These are phyloP conservation scores for Rotaria macrura DNA, from an alignment of 2,888 invertebrate species.

Conservation along the genomic window DNA sequence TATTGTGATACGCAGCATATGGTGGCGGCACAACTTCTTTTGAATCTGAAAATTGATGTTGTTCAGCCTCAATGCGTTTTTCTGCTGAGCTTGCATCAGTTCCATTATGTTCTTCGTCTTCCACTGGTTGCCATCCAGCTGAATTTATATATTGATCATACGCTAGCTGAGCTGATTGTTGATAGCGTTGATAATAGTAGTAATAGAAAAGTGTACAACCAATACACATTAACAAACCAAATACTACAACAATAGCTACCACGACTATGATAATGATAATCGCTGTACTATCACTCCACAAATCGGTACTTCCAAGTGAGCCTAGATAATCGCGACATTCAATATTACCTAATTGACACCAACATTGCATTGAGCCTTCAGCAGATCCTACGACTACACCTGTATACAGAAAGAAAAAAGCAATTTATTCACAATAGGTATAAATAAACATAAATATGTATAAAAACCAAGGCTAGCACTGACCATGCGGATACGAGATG, in stretches of 20 bases:
- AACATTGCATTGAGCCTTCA: neutral
- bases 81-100: neutral
- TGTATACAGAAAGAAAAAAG: neutral
- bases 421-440: no score
- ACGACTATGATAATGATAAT: neutral
- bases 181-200: neutral
- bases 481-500: neutral
- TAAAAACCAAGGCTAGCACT: no score
- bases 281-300: neutral
- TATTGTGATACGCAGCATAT: neutral
- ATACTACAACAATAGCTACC: neutral
- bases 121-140: slow-evolving; percentile 10
- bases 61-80: neutral
- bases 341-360: neutral
- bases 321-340: neutral
- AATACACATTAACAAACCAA: neutral
- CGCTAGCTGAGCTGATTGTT: neutral
- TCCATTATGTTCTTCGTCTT: neutral
- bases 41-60: neutral
- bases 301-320: neutral
- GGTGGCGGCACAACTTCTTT: neutral
- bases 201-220: neutral
- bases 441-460: neutral
- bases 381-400: neutral
- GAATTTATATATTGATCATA: neutral